A percentile compares a stretch with the other conserved stretches of the same genome.
Conservation (phyloP, 2,113 vertebrate species). For the Leucosticte australis region DNA sequence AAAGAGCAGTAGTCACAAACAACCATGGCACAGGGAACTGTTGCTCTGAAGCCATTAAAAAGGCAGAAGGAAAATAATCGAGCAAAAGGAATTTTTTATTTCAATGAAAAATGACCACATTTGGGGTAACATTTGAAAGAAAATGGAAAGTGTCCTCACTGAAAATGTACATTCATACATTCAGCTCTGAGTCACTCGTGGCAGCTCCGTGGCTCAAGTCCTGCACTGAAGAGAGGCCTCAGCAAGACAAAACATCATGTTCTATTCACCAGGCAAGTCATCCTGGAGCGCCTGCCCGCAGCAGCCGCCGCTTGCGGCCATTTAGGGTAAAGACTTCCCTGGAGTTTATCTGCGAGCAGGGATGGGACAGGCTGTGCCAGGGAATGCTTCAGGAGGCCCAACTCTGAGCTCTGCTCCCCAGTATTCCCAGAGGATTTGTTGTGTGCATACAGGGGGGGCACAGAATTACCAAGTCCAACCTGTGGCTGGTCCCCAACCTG, state of each 20-base stretch:
- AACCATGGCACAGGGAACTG: background rate
- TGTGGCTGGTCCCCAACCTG: accelerated
- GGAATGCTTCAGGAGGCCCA: background rate
- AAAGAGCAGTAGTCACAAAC: background rate
- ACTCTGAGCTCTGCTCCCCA: background rate
- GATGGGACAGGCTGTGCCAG: background rate
- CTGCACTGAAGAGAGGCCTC: background rate
- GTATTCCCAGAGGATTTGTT: background rate
- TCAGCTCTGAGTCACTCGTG: background rate
- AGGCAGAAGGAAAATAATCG: background rate
- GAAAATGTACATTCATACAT: background rate
- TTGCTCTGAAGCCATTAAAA: background rate
- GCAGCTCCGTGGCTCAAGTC: slow-evolving; percentile 5
- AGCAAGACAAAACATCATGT: slow-evolving; percentile 8
- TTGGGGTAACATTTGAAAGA: background rate
- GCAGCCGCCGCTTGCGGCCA: background rate
- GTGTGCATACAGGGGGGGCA: background rate
- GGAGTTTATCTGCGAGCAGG: background rate
- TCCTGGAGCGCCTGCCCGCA: background rate
- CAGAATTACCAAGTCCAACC: accelerated
- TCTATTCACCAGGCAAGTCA: background rate
- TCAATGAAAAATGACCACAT: background rate
- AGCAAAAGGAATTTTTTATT: background rate
- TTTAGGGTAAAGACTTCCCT: background rate
- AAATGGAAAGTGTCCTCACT: background rate